Base-by-base conservation (phyloP, 2,113 vertebrate genomes). In the Rana temporaria region DNA sequence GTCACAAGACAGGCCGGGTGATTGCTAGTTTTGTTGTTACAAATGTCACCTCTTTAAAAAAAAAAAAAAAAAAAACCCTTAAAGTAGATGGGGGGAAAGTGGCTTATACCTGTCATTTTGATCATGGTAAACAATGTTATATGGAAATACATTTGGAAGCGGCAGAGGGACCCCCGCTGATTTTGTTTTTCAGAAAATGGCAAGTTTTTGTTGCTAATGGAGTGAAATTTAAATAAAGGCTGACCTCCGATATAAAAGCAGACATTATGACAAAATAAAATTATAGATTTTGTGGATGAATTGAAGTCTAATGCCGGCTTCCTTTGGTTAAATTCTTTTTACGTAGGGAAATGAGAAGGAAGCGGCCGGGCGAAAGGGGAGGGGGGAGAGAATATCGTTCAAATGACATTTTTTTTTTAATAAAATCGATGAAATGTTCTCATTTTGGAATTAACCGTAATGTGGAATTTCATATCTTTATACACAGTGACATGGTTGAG, bases 181-280 rank as follows among this genome's bases (percentile, higher is more conserved):
- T 96, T 92, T 95, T 97, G 96, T 97, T 98, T 96, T 96, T 96
- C 96, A 94, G 94, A 94, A 96, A 95, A 94, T 93, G 94, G 90
- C 91, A 93, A 92, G 90, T 94, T 95, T 92, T 95, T 95, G 91
- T 92, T 92, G 92, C 90, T 97, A 97, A 98, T 98, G 96, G 95
- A 96, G 93, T 91, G 93, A 95, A 93, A 95, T 95, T 96, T 94
- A 93, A 96, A 97, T 97, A 95, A 96, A 95, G 95, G 94, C 91
- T 96, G 95, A 97, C 96, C 95, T 90, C 93, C 86, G 89, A 94
- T 95, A 96, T 93, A 94, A 95, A 95, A 94, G 94, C 92, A 89
- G 89, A 92, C 96, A 95, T 96, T 96, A 95, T 87, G 91, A 93
- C 84, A 93, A 94, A 95, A 95, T 94, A 93, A 94, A 95, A 95